phyloP scores from a whole-genome alignment of 2,888 invertebrate species.

The Caenorhabditis sp. region DNA sequence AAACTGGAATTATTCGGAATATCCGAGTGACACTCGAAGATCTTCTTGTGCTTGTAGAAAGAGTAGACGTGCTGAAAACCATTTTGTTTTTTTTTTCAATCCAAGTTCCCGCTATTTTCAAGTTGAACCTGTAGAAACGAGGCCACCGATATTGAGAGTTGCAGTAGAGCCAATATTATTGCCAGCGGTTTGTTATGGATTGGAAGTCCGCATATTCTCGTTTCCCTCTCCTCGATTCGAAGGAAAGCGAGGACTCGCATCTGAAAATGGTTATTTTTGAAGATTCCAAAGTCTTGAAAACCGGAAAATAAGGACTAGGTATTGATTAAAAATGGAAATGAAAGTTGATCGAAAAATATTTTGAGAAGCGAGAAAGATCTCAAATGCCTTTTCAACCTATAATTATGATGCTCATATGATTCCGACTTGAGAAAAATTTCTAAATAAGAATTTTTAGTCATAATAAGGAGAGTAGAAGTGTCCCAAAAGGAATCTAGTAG shows the following conservation, averaged over 20 bases:
- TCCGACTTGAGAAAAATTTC: too few relatives aligned
- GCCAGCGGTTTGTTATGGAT: conserved; percentile 75
- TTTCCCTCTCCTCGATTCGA: conserved; percentile 77
- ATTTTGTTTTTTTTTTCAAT: background rate
- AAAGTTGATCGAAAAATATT: too few relatives aligned
- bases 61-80: conserved; percentile 80
- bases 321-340: too few relatives aligned
- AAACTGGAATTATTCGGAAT: conserved; percentile 74
- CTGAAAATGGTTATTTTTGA: conserved; percentile 11
- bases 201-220: conserved; percentile 73
- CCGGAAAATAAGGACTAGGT: too few relatives aligned
- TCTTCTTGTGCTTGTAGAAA: conserved; percentile 73
- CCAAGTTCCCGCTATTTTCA: background rate
- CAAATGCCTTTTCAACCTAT: too few relatives aligned
- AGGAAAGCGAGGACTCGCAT: conserved; percentile 79
- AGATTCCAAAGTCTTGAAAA: background rate
- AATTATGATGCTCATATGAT: too few relatives aligned
- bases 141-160: conserved; percentile 74
- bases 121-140: conserved; percentile 78
- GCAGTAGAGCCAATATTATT: conserved; percentile 73
- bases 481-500: too few relatives aligned
- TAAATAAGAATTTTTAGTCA: too few relatives aligned
- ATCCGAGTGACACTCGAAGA: conserved; percentile 80
- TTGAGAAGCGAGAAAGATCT: too few relatives aligned
- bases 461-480: too few relatives aligned